Base-by-base conservation (phyloP, 2,888 invertebrate genomes). In the Atherix ibis region DNA sequence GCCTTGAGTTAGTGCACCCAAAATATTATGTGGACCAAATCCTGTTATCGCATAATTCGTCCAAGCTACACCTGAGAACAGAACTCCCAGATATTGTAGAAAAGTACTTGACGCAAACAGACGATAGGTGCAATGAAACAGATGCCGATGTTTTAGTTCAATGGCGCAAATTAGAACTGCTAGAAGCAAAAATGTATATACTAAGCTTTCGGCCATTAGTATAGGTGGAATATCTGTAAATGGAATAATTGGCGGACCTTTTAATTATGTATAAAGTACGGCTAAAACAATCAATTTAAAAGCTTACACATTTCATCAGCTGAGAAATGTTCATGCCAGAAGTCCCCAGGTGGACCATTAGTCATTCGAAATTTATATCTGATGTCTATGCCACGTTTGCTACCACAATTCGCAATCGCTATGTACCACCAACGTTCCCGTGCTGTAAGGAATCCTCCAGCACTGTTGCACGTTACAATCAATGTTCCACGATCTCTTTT, bases 371-470 rank as follows among this genome's bases (percentile, higher is more conserved):
- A 74, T 49, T 72, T 74, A 57, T 88, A 92, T 37, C 72, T 71
- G 3, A 91, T 53, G 41, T 79, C 73, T 31, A 91, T 63, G 2
- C 89, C 89, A 71, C 75, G 72, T 17, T 64, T 63, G 27, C 70
- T 70, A 31, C 76, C 72, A 52, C 88, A 89, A 50, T 83, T 83
- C 42, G 82, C 78, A 22, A 88, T 63, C 2, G 83, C 89, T 19
- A 94, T 71, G 49, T 85, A 94, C 92, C 94, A 94, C 92, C 92
- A 94, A 18, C 92, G 62, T 50, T 87, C 88, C 32, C 92, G 67
- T 0, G 78, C 71, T 1, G 87, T 84, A 4, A 75, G 63, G 54
- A 89, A 91, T 34, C 73, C 65, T 34, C 85, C 64, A 2, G 73
- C 66, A 48, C 75, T 76, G 44, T 70, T 71, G 45, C 79, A 80